A percentile compares a stretch with the other conserved stretches of the same genome.
Evolutionary conservation across 2,888 invertebrate genomes (phyloP).

Genomic region (Ametastegia equiseti): DNA sequence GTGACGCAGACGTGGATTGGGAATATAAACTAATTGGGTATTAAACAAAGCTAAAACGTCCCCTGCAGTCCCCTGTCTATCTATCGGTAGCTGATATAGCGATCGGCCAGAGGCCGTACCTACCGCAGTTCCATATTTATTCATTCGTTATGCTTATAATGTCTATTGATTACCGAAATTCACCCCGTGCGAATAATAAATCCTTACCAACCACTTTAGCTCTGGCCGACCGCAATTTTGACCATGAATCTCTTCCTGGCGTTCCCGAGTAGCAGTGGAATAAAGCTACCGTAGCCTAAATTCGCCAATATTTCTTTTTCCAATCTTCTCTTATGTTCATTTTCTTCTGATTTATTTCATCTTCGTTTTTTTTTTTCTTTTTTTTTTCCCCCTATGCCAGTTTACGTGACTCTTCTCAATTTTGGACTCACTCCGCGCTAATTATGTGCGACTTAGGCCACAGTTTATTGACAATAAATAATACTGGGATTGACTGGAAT

Average conservation of each 20-base stretch:
- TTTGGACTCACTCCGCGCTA: background rate
- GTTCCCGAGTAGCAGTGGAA: too few species aligned
- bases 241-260: too few species aligned
- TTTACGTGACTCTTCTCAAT: background rate
- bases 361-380: background rate
- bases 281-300: too few species aligned
- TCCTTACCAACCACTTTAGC: background rate
- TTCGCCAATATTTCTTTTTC: too few species aligned
- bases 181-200: background rate
- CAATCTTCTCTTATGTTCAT: too few species aligned
- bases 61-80: background rate
- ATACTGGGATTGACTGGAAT: background rate
- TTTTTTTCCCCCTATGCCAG: background rate
- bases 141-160: background rate
- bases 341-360: too few species aligned
- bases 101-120: background rate
- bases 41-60: conserved; percentile 30
- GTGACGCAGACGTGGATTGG: too few species aligned
- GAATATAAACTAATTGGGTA: conserved; percentile 35
- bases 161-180: conserved; percentile 2
- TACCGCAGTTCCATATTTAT: conserved; percentile 13
- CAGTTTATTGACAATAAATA: conserved; percentile 2
- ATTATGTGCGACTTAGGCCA: background rate
- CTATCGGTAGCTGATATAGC: background rate
- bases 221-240: background rate